phyloP scores from a whole-genome alignment of 2,797 vertebrate species.

The Loriculus beryllinus region DNA sequence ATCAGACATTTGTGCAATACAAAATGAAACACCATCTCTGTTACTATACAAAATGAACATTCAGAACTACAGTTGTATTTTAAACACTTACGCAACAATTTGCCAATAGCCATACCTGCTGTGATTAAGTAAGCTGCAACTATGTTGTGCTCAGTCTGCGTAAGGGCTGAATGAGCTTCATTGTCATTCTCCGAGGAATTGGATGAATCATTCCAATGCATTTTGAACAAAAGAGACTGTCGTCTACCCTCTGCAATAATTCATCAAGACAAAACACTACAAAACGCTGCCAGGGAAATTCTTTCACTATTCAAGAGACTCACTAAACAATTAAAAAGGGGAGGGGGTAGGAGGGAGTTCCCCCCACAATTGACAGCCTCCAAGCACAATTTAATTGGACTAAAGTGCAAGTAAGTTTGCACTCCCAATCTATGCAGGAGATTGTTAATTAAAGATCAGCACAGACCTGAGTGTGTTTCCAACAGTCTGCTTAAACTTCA shows the following conservation, averaged over 20 bases:
- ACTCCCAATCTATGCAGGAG: slow-evolving; percentile 54
- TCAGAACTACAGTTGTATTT: neutral
- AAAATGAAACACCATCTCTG: neutral
- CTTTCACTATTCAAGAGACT: slow-evolving; percentile 50
- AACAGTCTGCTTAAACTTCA: slow-evolving; percentile 53
- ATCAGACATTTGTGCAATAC: neutral
- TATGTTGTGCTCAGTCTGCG: slow-evolving; percentile 91
- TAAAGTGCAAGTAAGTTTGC: slow-evolving; percentile 66
- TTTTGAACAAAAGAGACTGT: slow-evolving; percentile 55
- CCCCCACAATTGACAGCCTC: neutral
- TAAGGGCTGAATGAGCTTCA: slow-evolving; percentile 85
- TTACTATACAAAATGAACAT: neutral
- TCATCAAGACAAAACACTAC: neutral
- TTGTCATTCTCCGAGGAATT: slow-evolving; percentile 76
- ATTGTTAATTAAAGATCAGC: slow-evolving; percentile 69
- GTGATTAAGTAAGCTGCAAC: slow-evolving; percentile 92
- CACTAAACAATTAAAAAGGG: slow-evolving; percentile 14
- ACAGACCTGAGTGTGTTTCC: slow-evolving; percentile 54
- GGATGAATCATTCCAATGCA: slow-evolving; percentile 65
- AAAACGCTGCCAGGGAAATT: slow-evolving; percentile 24
- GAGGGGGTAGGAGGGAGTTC: neutral
- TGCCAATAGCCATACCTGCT: slow-evolving; percentile 84
- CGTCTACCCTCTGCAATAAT: slow-evolving; percentile 8
- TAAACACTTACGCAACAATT: neutral
- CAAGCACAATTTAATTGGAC: slow-evolving; percentile 58